Conservation (phyloP, 1,140 invertebrate genomes). For the Eumaeus atala region DNA sequence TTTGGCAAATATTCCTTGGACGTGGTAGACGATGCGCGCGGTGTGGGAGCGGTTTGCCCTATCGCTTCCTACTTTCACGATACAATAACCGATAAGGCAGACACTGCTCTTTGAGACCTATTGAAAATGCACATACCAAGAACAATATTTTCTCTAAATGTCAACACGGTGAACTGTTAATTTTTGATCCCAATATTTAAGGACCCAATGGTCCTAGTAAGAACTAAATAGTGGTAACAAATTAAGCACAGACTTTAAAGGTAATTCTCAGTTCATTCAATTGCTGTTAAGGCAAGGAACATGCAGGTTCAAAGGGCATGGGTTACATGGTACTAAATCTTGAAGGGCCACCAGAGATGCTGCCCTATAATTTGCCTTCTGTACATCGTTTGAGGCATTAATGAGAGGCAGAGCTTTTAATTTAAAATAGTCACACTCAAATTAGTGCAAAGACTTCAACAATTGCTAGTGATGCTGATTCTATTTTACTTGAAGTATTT, state of each 20-base stretch:
- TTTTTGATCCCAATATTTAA: conserved; percentile 9
- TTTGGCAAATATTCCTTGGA: conserved; percentile 69
- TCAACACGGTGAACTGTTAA: conserved; percentile 23
- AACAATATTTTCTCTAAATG: conserved; percentile 35
- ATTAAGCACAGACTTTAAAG: neutral
- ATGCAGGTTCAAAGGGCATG: neutral
- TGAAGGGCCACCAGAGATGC: neutral
- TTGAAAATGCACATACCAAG: conserved; percentile 34
- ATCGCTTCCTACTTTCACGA: conserved; percentile 69
- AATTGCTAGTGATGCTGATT: too few relatives aligned
- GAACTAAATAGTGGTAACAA: neutral
- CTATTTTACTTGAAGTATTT: too few relatives aligned
- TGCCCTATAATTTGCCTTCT: neutral
- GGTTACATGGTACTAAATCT: neutral
- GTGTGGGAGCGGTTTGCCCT: conserved; percentile 68
- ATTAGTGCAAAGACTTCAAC: too few relatives aligned
- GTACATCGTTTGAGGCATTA: too few relatives aligned
- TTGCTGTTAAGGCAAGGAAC: conserved; percentile 4
- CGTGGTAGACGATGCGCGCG: conserved; percentile 46
- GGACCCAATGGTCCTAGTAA: too few relatives aligned
- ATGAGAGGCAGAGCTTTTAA: too few relatives aligned
- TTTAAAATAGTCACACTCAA: too few relatives aligned
- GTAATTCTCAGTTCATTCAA: conserved; percentile 1
- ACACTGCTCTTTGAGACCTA: conserved; percentile 43
- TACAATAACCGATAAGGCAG: conserved; percentile 64